Conservation (phyloP, 2,113 vertebrate genomes). For the Ahaetulla prasina region DNA sequence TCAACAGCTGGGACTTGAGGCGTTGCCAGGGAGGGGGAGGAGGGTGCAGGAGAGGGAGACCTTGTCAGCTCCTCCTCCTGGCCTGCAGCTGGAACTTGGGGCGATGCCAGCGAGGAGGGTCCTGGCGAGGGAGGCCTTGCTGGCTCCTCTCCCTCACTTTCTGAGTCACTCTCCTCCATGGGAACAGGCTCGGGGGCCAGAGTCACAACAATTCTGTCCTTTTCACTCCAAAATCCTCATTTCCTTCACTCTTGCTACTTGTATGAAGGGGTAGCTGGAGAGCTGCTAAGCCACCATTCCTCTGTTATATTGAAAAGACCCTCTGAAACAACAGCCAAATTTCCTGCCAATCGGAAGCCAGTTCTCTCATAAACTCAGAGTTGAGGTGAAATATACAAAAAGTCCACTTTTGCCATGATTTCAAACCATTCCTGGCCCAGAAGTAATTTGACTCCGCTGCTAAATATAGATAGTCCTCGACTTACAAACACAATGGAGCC, state of each 20-base stretch:
- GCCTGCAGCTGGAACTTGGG: too few species aligned
- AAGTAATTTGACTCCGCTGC: not conserved
- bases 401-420: not conserved
- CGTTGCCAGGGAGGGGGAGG: too few species aligned
- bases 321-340: not conserved
- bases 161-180: too few species aligned
- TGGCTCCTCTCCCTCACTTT: too few species aligned
- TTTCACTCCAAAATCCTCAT: not conserved
- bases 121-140: too few species aligned
- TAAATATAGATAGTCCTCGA: not conserved
- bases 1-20: too few species aligned
- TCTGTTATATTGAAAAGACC: not conserved
- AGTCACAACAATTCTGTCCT: too few species aligned
- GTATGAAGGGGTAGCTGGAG: not conserved
- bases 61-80: too few species aligned
- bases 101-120: too few species aligned
- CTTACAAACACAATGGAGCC: not conserved
- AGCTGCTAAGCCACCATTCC: not conserved
- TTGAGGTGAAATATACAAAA: not conserved
- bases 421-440: not conserved
- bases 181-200: too few species aligned
- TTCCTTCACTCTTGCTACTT: not conserved
- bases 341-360: not conserved
- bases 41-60: too few species aligned
- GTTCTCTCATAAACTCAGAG: not conserved